A percentile compares a stretch with the other conserved stretches of the same genome.
phyloP scores from a whole-genome alignment of 2,113 vertebrate genomes.

The Rhagologus leucostigma region DNA sequence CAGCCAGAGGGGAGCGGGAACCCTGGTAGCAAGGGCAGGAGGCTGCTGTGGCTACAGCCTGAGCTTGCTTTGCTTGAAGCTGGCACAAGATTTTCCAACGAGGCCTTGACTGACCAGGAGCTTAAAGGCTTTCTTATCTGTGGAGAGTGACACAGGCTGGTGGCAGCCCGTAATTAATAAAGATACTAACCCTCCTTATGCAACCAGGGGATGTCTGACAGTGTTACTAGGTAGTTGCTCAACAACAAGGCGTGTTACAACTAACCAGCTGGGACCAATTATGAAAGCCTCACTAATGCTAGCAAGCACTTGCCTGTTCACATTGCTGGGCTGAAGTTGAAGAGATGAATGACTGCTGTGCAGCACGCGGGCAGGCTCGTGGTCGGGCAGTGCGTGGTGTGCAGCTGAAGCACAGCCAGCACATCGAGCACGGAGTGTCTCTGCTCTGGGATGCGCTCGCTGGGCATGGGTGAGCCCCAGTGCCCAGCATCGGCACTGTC shows the following conservation, averaged over 20 bases:
- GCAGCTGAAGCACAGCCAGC: not conserved
- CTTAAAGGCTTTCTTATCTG: conserved; percentile 6
- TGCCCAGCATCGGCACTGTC: accelerated
- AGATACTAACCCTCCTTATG: conserved; percentile 2
- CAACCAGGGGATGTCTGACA: not conserved
- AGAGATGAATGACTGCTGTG: not conserved
- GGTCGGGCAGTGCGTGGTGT: accelerated
- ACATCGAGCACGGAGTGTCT: accelerated
- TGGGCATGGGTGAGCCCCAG: accelerated
- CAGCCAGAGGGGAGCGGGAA: not conserved
- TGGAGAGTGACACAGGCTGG: not conserved
- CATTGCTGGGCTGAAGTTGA: not conserved
- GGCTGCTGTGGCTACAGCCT: not conserved
- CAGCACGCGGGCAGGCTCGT: accelerated
- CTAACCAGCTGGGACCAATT: conserved; percentile 39
- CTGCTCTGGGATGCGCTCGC: not conserved
- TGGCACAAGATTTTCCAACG: not conserved
- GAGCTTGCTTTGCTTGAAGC: not conserved
- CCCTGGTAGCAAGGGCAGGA: not conserved
- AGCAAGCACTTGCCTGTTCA: conserved; percentile 4
- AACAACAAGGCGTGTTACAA: conserved; percentile 31
- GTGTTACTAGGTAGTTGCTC: conserved; percentile 1
- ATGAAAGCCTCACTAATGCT: not conserved
- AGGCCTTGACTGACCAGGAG: not conserved
- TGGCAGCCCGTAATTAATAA: not conserved